A percentile compares a stretch with the other conserved stretches of the same genome.
Conservation (phyloP, 2,113 vertebrate genomes). For the Saguinus imperator region DNA sequence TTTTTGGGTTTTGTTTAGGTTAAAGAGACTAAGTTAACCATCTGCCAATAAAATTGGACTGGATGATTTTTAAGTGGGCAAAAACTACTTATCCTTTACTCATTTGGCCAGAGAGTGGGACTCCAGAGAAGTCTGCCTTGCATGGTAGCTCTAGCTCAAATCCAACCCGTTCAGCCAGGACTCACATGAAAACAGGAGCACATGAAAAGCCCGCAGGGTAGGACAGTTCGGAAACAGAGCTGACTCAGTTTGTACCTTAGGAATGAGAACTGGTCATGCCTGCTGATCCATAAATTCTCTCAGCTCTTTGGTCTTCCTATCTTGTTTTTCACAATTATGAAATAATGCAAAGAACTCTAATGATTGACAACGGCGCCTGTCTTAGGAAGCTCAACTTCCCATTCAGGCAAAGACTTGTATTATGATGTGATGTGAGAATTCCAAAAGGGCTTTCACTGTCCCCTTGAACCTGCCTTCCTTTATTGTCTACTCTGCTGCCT, state of each 20-base stretch:
- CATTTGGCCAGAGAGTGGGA: neutral
- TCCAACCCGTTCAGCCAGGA: neutral
- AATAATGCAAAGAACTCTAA: neutral
- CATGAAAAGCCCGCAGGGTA: neutral
- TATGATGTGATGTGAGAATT: neutral
- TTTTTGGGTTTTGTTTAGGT: conserved; percentile 21
- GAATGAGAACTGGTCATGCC: neutral
- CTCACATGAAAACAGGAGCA: neutral
- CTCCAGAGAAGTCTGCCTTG: neutral
- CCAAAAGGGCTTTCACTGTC: neutral
- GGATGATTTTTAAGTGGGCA: neutral
- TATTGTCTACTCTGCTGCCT: neutral
- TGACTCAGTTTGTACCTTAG: neutral
- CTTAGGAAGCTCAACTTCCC: neutral
- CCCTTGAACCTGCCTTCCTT: neutral
- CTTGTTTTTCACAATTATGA: neutral
- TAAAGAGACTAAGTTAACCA: neutral
- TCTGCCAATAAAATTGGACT: neutral
- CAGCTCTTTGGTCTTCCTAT: neutral
- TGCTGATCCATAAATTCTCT: neutral
- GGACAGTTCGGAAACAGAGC: neutral
- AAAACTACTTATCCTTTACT: neutral
- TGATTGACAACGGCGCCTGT: neutral
- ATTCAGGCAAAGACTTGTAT: neutral
- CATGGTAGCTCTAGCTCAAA: neutral